Evolutionary conservation across 2,797 vertebrate genomes (phyloP).

Genomic region (Jordanella pulchra): DNA sequence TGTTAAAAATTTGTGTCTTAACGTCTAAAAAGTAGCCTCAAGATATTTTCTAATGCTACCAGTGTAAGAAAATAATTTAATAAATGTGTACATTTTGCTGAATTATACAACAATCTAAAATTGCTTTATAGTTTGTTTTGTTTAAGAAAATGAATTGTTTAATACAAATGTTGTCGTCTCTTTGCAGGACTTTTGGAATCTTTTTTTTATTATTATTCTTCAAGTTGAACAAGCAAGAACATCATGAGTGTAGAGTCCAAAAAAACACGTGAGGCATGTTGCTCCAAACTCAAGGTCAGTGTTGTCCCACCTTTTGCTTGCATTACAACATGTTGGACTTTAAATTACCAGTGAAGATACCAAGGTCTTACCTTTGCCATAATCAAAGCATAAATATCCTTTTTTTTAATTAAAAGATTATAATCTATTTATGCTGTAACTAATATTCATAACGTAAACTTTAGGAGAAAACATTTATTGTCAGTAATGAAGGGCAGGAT

Average conservation of each 20-base stretch:
- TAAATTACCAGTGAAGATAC: not conserved
- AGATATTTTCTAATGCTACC: not conserved
- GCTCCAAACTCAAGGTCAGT: slow-evolving; percentile 80
- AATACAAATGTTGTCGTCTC: not conserved
- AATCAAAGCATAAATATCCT: not conserved
- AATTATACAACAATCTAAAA: not conserved
- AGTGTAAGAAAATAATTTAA: not conserved
- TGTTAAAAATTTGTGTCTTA: not conserved
- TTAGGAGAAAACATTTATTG: not conserved
- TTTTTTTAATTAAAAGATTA: not conserved
- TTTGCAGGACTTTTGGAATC: slow-evolving; percentile 31
- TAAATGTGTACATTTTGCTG: not conserved
- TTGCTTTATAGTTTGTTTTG: not conserved
- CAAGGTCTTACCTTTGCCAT: not conserved
- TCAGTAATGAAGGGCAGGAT: too few relatives aligned
- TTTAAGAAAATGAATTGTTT: not conserved
- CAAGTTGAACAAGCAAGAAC: slow-evolving; percentile 14
- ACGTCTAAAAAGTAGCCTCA: not conserved
- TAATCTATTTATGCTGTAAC: not conserved
- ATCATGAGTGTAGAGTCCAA: slow-evolving; percentile 80
- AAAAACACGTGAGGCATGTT: slow-evolving; percentile 59
- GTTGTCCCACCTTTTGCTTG: not conserved
- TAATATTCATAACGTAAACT: too few relatives aligned
- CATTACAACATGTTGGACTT: not conserved
- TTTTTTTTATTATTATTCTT: not conserved